Conservation (phyloP, 1,140 invertebrate genomes). For the Schlechtendalia chinensis region DNA sequence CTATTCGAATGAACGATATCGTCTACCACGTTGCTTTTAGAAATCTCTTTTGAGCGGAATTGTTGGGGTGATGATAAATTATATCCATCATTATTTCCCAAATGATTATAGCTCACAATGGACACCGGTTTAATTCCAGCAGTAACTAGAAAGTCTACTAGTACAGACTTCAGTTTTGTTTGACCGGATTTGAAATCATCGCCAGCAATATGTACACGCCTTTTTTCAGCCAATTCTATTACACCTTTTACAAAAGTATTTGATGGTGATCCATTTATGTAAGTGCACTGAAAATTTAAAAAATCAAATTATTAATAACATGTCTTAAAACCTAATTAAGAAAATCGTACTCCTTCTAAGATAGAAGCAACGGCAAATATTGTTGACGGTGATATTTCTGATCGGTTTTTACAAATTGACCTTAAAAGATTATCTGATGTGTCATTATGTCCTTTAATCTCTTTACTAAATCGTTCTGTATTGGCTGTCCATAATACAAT, state of each 20-base stretch:
- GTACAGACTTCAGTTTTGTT: slow-evolving; percentile 93
- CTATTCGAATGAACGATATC: slow-evolving; percentile 89
- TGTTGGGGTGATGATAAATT: slow-evolving; percentile 91
- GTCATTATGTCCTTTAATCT: slow-evolving; percentile 78
- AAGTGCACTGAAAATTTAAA: slow-evolving; percentile 68
- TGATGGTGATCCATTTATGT: slow-evolving; percentile 95
- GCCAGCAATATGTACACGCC: slow-evolving; percentile 80
- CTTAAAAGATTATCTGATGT: slow-evolving; percentile 76
- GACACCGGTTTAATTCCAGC: slow-evolving; percentile 93
- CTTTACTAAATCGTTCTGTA: slow-evolving; percentile 84
- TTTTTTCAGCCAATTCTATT: slow-evolving; percentile 76
- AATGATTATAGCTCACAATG: slow-evolving; percentile 97
- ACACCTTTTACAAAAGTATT: slow-evolving; percentile 92
- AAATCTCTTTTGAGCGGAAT: slow-evolving; percentile 87
- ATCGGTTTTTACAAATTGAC: slow-evolving; percentile 71
- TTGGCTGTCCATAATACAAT: slow-evolving; percentile 96
- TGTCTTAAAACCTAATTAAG: not conserved
- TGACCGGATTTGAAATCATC: slow-evolving; percentile 98
- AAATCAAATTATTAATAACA: slow-evolving; percentile 29
- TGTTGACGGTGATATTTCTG: slow-evolving; percentile 91
- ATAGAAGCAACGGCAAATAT: slow-evolving; percentile 90
- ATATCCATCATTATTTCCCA: slow-evolving; percentile 96
- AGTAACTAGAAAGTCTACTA: slow-evolving; percentile 90
- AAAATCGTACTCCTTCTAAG: slow-evolving; percentile 72
- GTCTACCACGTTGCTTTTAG: slow-evolving; percentile 93